Evolutionary conservation across 2,888 invertebrate species (phyloP).

Genomic region (Lasioglossum vierecki): DNA sequence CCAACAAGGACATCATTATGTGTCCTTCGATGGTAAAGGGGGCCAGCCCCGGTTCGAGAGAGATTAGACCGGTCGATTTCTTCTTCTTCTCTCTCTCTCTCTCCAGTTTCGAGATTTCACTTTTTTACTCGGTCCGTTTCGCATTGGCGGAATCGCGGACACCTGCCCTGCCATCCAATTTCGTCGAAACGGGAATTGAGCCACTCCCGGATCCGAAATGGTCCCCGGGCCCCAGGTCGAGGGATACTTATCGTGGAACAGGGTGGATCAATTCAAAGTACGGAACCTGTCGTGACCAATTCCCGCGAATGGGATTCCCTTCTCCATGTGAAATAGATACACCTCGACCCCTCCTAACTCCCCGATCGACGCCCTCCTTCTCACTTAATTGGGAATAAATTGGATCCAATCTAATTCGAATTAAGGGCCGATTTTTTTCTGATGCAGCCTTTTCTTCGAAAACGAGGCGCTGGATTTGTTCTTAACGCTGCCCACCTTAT

Average conservation of each 20-base stretch:
- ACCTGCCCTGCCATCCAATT: conserved; percentile 59
- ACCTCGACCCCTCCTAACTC: conserved; percentile 3
- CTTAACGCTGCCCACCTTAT: conserved; percentile 20
- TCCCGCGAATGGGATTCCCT: conserved; percentile 50
- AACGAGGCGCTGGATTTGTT: conserved; percentile 47
- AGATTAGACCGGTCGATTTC: conserved; percentile 56
- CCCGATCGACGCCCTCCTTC: conserved; percentile 46
- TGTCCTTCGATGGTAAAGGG: conserved; percentile 70
- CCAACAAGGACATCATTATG: conserved; percentile 73
- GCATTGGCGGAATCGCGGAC: conserved; percentile 55
- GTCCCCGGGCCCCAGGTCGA: conserved; percentile 29
- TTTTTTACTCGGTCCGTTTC: conserved; percentile 27
- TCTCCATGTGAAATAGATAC: conserved; percentile 64
- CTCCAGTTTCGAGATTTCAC: background rate
- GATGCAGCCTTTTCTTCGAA: conserved; percentile 51
- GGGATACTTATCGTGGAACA: conserved; percentile 62
- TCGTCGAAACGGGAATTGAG: conserved; percentile 62
- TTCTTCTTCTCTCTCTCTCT: conserved; percentile 1
- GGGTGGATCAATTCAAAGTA: conserved; percentile 61
- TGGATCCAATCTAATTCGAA: conserved; percentile 78
- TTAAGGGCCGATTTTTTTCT: conserved; percentile 63
- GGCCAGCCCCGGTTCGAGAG: conserved; percentile 34
- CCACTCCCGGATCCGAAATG: conserved; percentile 66
- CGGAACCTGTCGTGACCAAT: conserved; percentile 68
- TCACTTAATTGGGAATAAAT: conserved; percentile 77